A percentile compares a stretch with the other conserved stretches of the same genome.
These are phyloP conservation scores for Sitta carolinensis DNA, from an alignment of 2,797 vertebrate genomes.

Conservation along the genomic window DNA sequence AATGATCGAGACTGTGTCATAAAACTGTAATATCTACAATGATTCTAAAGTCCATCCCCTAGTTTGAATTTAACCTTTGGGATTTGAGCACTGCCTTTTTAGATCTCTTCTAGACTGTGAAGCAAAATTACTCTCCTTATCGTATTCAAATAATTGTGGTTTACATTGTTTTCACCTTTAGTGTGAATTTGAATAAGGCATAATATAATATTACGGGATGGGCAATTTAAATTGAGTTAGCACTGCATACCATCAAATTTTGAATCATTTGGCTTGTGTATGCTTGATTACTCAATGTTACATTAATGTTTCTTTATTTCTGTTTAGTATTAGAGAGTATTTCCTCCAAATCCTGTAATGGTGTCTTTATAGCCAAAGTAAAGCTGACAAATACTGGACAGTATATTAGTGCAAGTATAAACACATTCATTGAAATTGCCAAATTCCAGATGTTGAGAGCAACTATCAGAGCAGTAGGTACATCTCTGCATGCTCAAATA, in stretches of 20 bases:
- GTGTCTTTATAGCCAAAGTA: not conserved
- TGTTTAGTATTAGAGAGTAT: not conserved
- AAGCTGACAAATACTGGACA: not conserved
- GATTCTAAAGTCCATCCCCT: not conserved
- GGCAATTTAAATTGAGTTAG: not conserved
- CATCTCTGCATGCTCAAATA: not conserved
- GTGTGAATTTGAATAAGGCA: not conserved
- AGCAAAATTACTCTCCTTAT: not conserved
- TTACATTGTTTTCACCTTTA: not conserved
- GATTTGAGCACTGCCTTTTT: not conserved
- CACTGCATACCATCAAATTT: not conserved
- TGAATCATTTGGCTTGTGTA: not conserved
- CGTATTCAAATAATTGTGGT: not conserved
- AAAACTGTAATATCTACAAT: not conserved
- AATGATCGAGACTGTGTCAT: not conserved
- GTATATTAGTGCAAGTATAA: not conserved
- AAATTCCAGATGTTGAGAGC: not conserved
- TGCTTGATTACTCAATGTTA: not conserved
- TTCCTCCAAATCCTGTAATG: not conserved
- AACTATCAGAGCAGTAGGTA: not conserved
- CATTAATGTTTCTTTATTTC: not conserved
- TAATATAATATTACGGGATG: not conserved
- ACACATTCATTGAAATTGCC: not conserved
- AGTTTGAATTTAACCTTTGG: not conserved
- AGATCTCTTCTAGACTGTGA: not conserved